These are phyloP conservation scores for Macaca mulatta DNA, from an alignment of 2,113 vertebrate species.

Conservation along the genomic window DNA sequence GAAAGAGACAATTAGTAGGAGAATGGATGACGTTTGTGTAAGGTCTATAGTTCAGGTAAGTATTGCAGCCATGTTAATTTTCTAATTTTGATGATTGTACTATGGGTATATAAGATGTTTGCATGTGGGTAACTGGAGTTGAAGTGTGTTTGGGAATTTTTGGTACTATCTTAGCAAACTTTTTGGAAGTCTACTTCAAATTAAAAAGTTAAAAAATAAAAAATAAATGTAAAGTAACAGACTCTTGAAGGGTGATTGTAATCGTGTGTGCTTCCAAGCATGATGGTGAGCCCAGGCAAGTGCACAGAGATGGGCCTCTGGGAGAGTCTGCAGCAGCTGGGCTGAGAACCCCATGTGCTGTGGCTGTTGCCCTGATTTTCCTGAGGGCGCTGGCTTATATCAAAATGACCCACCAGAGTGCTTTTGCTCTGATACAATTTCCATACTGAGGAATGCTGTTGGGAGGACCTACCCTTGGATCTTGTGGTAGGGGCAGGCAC, in stretches of 20 bases:
- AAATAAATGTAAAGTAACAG: background rate
- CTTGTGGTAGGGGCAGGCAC: background rate
- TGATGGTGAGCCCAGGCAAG: fast-evolving
- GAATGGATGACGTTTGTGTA: background rate
- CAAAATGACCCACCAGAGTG: background rate
- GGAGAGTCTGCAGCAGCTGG: background rate
- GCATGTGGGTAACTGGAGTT: background rate
- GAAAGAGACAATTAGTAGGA: background rate
- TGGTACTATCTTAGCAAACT: background rate
- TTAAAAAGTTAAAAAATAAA: background rate
- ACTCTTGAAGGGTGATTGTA: background rate
- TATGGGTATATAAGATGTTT: background rate
- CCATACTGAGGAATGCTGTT: background rate
- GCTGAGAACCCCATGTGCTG: background rate
- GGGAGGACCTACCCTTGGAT: background rate
- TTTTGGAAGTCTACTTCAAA: background rate
- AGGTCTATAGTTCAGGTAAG: background rate
- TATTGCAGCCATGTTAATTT: background rate
- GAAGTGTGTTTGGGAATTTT: background rate
- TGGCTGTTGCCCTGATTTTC: background rate
- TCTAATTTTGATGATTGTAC: background rate
- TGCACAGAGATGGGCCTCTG: background rate
- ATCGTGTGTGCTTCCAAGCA: fast-evolving
- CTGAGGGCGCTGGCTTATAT: background rate
- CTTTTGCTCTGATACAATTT: background rate